These are phyloP conservation scores for Acleris cristana DNA, from an alignment of 2,888 invertebrate genomes.

Conservation along the genomic window DNA sequence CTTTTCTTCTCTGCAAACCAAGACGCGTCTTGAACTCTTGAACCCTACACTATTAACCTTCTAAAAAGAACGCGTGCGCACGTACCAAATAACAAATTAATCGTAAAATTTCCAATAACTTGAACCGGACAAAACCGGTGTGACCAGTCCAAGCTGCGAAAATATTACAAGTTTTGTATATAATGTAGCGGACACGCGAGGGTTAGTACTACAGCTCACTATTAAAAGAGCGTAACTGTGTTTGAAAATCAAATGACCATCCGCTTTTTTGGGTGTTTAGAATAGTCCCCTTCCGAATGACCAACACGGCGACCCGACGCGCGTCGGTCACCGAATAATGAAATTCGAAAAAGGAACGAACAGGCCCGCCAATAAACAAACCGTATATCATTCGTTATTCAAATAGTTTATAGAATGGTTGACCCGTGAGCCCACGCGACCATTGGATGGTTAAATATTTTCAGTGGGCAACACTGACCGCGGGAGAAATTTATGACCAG, in stretches of 20 bases:
- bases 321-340: conserved; percentile 77
- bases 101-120: conserved; percentile 78
- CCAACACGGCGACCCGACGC: conserved; percentile 73
- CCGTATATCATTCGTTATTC: conserved; percentile 83
- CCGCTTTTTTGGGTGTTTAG: conserved; percentile 49
- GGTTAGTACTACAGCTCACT: conserved; percentile 56
- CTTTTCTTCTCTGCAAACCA: conserved; percentile 15
- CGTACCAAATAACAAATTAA: conserved; percentile 74
- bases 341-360: conserved; percentile 76
- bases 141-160: conserved; percentile 70
- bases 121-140: conserved; percentile 61
- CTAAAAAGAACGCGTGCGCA: conserved; percentile 70
- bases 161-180: conserved; percentile 75
- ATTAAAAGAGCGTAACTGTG: conserved; percentile 8
- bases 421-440: conserved; percentile 81
- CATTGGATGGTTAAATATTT: conserved; percentile 81
- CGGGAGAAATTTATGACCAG: conserved; percentile 72
- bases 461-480: conserved; percentile 73
- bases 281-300: conserved; percentile 61
- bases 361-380: conserved; percentile 83
- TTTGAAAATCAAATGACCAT: not conserved
- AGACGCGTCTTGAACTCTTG: conserved; percentile 56
- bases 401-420: conserved; percentile 80
- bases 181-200: conserved; percentile 67
- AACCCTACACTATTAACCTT: conserved; percentile 65